These are phyloP conservation scores for Megaceryle maxima DNA, from an alignment of 2,113 vertebrate genomes.

Conservation along the genomic window DNA sequence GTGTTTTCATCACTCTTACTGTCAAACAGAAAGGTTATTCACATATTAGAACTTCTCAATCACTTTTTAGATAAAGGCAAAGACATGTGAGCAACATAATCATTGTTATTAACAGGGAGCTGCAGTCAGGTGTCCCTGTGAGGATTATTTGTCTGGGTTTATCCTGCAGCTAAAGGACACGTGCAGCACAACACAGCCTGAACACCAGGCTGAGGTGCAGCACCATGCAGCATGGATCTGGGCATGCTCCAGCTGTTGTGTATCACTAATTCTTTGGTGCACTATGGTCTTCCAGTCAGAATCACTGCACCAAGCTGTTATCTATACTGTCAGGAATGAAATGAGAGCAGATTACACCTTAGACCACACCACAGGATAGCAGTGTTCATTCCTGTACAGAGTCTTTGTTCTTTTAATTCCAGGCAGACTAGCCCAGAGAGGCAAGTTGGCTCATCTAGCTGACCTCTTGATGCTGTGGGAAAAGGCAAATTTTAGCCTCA, in stretches of 20 bases:
- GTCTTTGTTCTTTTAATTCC: not conserved
- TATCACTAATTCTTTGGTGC: not conserved
- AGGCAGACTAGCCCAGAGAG: not conserved
- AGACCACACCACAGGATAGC: not conserved
- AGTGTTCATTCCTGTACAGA: not conserved
- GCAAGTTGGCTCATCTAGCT: not conserved
- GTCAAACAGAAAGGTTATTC: not conserved
- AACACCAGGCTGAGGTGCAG: not conserved
- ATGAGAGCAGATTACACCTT: not conserved
- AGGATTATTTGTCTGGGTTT: not conserved
- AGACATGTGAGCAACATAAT: not conserved
- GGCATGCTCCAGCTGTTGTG: rapidly evolving
- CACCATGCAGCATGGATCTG: rapidly evolving
- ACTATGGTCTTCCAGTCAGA: not conserved
- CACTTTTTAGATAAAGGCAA: not conserved
- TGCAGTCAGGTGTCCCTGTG: not conserved
- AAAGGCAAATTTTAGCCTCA: not conserved
- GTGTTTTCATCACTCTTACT: not conserved
- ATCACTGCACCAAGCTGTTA: not conserved
- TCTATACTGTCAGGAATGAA: not conserved
- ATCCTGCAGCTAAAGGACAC: rapidly evolving
- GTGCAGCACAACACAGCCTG: rapidly evolving
- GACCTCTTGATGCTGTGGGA: not conserved
- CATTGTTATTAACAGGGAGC: not conserved
- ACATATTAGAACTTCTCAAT: not conserved